These are phyloP conservation scores for Tenthredo scrophulariae DNA, from an alignment of 2,888 invertebrate species.

Conservation along the genomic window DNA sequence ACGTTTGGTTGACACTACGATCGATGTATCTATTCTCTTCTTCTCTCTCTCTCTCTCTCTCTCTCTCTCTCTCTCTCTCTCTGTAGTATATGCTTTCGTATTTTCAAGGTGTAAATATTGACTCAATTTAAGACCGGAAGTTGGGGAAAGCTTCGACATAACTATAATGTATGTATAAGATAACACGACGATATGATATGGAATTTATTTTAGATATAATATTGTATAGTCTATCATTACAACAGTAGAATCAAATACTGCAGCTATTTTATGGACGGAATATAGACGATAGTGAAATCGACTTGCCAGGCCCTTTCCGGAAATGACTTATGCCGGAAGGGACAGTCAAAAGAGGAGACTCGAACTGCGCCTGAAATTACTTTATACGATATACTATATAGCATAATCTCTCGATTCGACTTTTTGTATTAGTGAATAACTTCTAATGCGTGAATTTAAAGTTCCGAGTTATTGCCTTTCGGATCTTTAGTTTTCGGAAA, in stretches of 20 bases:
- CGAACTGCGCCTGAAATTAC: neutral
- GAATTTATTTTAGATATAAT: neutral
- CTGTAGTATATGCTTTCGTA: neutral
- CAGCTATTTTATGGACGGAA: neutral
- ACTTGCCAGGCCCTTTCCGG: constrained; percentile 40
- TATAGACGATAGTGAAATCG: constrained; percentile 5
- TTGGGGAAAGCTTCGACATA: neutral
- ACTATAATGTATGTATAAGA: neutral
- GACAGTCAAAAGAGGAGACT: constrained; percentile 31
- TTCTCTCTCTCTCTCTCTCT: too few relatives aligned
- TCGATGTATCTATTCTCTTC: neutral
- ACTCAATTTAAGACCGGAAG: constrained; percentile 18
- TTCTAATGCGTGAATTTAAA: neutral
- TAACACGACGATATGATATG: neutral
- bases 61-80: neutral
- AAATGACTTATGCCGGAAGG: constrained; percentile 38
- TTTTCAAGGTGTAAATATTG: constrained; percentile 14
- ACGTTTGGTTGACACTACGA: neutral
- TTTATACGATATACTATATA: neutral
- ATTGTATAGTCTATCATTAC: neutral
- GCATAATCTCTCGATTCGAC: neutral
- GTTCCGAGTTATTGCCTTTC: too few relatives aligned
- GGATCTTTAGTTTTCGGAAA: too few relatives aligned
- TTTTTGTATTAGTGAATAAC: neutral
- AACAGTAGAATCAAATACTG: neutral